Base-by-base conservation (phyloP, 2,797 vertebrate genomes). In the Strix occidentalis region DNA sequence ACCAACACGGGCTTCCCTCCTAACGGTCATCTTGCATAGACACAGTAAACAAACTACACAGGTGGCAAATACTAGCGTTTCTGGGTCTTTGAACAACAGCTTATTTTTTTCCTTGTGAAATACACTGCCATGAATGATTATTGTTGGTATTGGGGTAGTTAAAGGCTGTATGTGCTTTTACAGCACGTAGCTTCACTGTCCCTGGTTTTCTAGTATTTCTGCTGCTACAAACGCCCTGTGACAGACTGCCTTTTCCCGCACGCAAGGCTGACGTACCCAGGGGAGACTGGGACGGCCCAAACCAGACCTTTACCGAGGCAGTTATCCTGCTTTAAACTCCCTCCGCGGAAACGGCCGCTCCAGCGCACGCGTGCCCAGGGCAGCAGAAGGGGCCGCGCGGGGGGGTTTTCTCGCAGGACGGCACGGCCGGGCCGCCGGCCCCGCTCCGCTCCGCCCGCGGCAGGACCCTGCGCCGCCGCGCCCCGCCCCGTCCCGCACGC, bases 251-350 rank as follows among this genome's bases (percentile, higher is more conserved):
- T 35, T 57, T 33, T 17, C 15, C 60, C 5, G 0, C 6, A 1
- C 0, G 1, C 21, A 5, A 6, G 7, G 10, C 11, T 4, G 6
- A 39, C 11, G 0, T 2, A 4, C 11, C 11, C 29, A 18, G 16
- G 25, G 29, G 18, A 18, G 21, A 1, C 20, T 4, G 11, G 4
- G 12, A 13, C 1, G 9, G 56, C 56, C 31, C 16, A 7, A 10
- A 31, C 6, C 0, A 8, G 37, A 29, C 5, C 10, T 13, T 25
- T 45, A 33, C 29, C 61, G 9, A 3, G 19, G 13, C 1, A 13
- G 17, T 8, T 16, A 24, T 4, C 24, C 46, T 1, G 28, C 7
- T 23, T 37, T 20, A 28, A 63, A 8, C 37, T 16, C 31, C 2
- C 20, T 3, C 28, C 2, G 26, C 1, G 39, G 8, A 5, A 51